A percentile compares a stretch with the other conserved stretches of the same genome.
These are phyloP conservation scores for Tachina grossa DNA, from an alignment of 2,888 invertebrate genomes.

Conservation along the genomic window DNA sequence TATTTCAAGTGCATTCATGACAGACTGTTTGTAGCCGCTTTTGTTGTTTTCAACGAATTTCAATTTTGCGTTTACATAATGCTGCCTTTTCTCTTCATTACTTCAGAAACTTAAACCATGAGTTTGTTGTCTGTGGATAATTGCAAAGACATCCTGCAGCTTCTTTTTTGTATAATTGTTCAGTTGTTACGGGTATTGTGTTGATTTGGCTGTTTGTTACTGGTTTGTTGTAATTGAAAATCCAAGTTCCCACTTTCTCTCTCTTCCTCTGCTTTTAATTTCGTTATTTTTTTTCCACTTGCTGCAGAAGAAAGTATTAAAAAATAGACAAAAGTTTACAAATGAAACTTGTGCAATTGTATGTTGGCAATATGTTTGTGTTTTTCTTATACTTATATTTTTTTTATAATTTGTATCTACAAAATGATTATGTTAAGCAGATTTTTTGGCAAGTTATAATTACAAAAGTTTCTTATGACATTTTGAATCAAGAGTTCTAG, in stretches of 20 bases:
- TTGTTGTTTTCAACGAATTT: constrained; percentile 57
- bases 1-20: constrained; percentile 62
- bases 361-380: constrained; percentile 36
- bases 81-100: constrained; percentile 4
- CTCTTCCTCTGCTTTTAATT: constrained; percentile 72
- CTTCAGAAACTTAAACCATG: constrained; percentile 4
- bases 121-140: constrained; percentile 65
- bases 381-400: neutral
- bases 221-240: constrained; percentile 79
- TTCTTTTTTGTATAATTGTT: constrained; percentile 46
- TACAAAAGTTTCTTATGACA: constrained; percentile 79
- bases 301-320: constrained; percentile 24
- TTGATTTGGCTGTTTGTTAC: constrained; percentile 30
- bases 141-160: constrained; percentile 65
- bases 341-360: constrained; percentile 65
- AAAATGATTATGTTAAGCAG: constrained; percentile 79
- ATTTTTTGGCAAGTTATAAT: constrained; percentile 81
- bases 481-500: constrained; percentile 44
- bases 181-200: constrained; percentile 33
- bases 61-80: constrained; percentile 47
- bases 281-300: constrained; percentile 19
- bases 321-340: constrained; percentile 59
- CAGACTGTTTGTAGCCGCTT: constrained; percentile 32
- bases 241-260: constrained; percentile 76
- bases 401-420: constrained; percentile 33